Percentiles rank a stretch among this genome's conserved stretches.
Conservation (phyloP, 2,888 invertebrate genomes). For the Ethmia dodecea region DNA sequence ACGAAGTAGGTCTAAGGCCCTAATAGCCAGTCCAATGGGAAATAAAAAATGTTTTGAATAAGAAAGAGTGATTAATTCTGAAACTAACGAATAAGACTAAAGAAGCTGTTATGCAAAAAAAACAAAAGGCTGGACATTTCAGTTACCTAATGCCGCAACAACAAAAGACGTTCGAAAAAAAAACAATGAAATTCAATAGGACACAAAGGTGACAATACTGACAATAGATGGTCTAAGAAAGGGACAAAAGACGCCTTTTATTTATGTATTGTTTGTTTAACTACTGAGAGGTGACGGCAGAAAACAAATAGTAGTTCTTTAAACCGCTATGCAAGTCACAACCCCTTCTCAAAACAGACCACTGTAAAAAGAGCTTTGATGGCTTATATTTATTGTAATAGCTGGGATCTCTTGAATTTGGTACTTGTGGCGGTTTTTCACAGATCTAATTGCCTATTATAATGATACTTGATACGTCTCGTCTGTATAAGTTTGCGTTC, state of each 20-base stretch:
- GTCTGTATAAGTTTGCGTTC: too few species aligned
- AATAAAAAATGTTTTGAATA: not conserved
- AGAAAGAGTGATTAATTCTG: not conserved
- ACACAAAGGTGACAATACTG: slow-evolving; percentile 62
- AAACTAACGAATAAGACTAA: not conserved
- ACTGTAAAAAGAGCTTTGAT: slow-evolving; percentile 24
- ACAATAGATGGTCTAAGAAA: slow-evolving; percentile 62
- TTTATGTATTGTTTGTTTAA: slow-evolving; percentile 73
- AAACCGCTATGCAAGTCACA: slow-evolving; percentile 27
- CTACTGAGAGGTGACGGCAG: slow-evolving; percentile 62
- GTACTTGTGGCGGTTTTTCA: slow-evolving; percentile 36
- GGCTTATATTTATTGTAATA: slow-evolving; percentile 5
- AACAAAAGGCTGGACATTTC: slow-evolving; percentile 45
- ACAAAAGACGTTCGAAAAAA: slow-evolving; percentile 41
- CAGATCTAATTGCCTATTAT: slow-evolving; percentile 72
- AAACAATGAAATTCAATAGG: slow-evolving; percentile 44
- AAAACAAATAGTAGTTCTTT: slow-evolving; percentile 67
- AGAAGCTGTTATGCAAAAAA: slow-evolving; percentile 18
- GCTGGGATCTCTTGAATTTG: slow-evolving; percentile 17
- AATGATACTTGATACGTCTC: slow-evolving; percentile 66
- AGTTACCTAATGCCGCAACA: slow-evolving; percentile 29
- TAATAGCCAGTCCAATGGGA: too few species aligned
- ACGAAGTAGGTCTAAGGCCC: too few species aligned
- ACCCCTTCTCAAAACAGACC: slow-evolving; percentile 46
- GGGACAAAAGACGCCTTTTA: slow-evolving; percentile 57